phyloP scores from a whole-genome alignment of 1,140 invertebrate species.

The Zaprionus inermis region DNA sequence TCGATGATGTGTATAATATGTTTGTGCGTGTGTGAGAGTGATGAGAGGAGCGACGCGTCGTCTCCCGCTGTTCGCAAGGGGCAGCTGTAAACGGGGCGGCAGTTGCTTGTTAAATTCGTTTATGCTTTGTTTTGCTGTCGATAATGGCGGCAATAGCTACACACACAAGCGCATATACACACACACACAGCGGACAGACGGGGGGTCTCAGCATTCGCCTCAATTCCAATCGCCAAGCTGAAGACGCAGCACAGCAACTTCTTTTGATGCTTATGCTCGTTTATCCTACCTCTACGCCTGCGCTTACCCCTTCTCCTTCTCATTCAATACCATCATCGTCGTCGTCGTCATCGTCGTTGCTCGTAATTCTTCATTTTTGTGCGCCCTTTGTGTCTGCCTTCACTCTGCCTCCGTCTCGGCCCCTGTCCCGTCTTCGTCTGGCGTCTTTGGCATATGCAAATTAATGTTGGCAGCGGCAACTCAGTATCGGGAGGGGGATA shows the following conservation, averaged over 20 bases:
- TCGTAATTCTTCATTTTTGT: slow-evolving; percentile 51
- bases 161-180: slow-evolving; percentile 19
- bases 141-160: slow-evolving; percentile 69
- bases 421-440: neutral
- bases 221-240: slow-evolving; percentile 38
- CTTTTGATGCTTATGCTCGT: slow-evolving; percentile 69
- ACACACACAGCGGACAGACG: neutral
- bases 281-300: slow-evolving; percentile 50
- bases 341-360: slow-evolving; percentile 21
- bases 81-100: slow-evolving; percentile 57
- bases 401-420: neutral
- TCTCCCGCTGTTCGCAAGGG: slow-evolving; percentile 45
- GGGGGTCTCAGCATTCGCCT: slow-evolving; percentile 19
- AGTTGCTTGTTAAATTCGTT: slow-evolving; percentile 75
- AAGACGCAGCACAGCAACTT: slow-evolving; percentile 47
- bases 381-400: slow-evolving; percentile 34
- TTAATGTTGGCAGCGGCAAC: slow-evolving; percentile 40
- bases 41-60: slow-evolving; percentile 38
- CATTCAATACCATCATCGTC: neutral
- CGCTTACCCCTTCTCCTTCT: slow-evolving; percentile 6
- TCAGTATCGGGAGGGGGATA: slow-evolving; percentile 10
- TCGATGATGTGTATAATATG: slow-evolving; percentile 16
- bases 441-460: slow-evolving; percentile 43
- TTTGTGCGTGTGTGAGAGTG: slow-evolving; percentile 14
- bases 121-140: slow-evolving; percentile 76